Evolutionary conservation across 64 coral and sea anemone species (phyloP), one percentile per base, ranked within the genome.

Genomic region (Hydrozoanthus tunicans): DNA sequence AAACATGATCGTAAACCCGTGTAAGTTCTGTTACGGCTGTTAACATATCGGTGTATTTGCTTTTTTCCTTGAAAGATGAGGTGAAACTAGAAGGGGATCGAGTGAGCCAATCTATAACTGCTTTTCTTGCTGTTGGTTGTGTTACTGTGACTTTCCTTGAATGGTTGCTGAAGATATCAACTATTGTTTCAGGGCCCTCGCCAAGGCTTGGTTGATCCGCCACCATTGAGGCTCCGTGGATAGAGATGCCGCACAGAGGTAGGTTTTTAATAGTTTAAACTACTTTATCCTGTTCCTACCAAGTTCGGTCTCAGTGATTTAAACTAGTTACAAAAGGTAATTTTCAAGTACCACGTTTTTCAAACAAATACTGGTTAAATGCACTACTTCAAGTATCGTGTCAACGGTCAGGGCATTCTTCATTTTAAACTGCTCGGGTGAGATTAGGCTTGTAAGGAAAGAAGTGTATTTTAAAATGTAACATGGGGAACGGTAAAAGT

Each of bases 211-310:
- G 84, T 86, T 75, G 84, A 88, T 43, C 84, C 5, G 59, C 84
- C 68, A 88, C 11, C 23, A 88, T 88, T 88, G 84, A 88, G 84
- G 70, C 84, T 43, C 84, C 84, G 84, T 88, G 84, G 84, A 75
- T 88, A 88, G 84, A 88, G 51, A 88, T 88, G 84, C 84, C 84
- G 14, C 84, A 88, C 84, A 88, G 84, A 88, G 84, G 84, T 4
- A 59, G 52, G 56, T 74, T 74, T 73, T 27, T 7, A 61, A 53
- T 59, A 69, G 6, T 56, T 57, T 58, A 52, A 4, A 52, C 9
- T 12, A 4, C 5, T 12, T 3, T 76, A 12, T 76, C 53, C 53
- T 9, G 43, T 12, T 76, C 4, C 43, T 11, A 43, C 9, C 32
- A 4, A 27, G 26, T 52, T 5, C 5, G 10, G 13, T 14, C 13